phyloP scores from a whole-genome alignment of 1,140 invertebrate genomes.

The Plodia interpunctella region DNA sequence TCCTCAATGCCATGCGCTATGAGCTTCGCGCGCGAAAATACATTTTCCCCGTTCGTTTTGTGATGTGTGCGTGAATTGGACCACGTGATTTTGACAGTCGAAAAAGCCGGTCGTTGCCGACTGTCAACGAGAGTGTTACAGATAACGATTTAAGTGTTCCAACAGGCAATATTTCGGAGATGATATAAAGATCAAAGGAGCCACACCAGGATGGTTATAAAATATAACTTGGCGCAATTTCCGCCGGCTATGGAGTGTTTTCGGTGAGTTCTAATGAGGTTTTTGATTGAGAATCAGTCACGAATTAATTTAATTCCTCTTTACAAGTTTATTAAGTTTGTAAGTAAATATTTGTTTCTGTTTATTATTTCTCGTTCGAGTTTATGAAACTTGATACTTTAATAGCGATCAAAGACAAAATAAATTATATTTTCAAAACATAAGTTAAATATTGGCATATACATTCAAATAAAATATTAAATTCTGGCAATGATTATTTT shows the following conservation, averaged over 20 bases:
- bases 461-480: no score
- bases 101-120: constrained; percentile 45
- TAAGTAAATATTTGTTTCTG: constrained; percentile 16
- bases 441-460: no score
- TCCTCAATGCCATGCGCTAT: constrained; percentile 61
- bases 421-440: no score
- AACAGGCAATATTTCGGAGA: constrained; percentile 30
- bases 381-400: not conserved
- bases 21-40: constrained; percentile 46
- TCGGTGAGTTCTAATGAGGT: constrained; percentile 44
- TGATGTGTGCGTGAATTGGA: constrained; percentile 35
- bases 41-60: constrained; percentile 36
- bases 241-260: constrained; percentile 39
- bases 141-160: constrained; percentile 28
- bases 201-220: constrained; percentile 16
- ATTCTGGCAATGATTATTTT: no score
- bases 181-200: constrained; percentile 32
- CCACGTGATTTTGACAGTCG: constrained; percentile 71
- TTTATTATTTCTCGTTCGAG: constrained; percentile 16
- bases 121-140: constrained; percentile 40
- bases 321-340: constrained; percentile 17
- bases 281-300: constrained; percentile 26
- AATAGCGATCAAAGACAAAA: not conserved
- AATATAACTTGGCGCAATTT: constrained; percentile 31
- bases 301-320: constrained; percentile 18